These are phyloP conservation scores for Holcopasites calliopsidis DNA, from an alignment of 1,140 invertebrate genomes.

Conservation along the genomic window DNA sequence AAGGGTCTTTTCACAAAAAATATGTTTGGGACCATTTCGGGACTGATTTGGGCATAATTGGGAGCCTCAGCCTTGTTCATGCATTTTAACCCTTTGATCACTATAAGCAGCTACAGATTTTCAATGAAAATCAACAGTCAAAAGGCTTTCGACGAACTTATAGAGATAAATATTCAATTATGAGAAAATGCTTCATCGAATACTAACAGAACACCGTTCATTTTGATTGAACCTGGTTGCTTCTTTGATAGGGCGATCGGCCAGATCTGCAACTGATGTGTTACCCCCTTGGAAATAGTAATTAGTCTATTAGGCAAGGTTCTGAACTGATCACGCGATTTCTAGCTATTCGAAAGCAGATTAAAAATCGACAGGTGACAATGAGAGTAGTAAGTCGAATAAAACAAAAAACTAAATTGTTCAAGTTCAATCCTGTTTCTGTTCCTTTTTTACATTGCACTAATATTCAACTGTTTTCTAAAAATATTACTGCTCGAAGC, in stretches of 20 bases:
- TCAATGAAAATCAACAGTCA: too few relatives aligned
- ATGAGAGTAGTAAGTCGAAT: neutral
- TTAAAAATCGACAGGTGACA: neutral
- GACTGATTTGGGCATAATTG: too few relatives aligned
- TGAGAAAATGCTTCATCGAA: constrained; percentile 4
- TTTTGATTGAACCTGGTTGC: constrained; percentile 15
- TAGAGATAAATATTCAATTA: constrained; percentile 23
- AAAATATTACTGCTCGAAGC: too few relatives aligned
- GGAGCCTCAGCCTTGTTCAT: too few relatives aligned
- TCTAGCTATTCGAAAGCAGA: constrained; percentile 7
- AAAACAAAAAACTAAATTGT: neutral
- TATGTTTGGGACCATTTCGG: too few relatives aligned
- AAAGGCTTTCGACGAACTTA: neutral
- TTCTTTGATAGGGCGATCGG: constrained; percentile 15
- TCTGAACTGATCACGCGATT: constrained; percentile 19
- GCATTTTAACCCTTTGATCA: too few relatives aligned
- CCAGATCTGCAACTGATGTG: neutral
- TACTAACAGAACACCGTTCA: constrained; percentile 29
- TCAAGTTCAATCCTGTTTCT: too few relatives aligned
- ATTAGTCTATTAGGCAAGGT: constrained; percentile 30
- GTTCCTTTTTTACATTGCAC: too few relatives aligned
- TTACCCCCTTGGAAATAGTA: constrained; percentile 13
- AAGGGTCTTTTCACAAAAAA: too few relatives aligned
- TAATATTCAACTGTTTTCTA: too few relatives aligned
- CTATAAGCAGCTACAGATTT: too few relatives aligned